Evolutionary conservation across 2,113 vertebrate genomes (phyloP).

Genomic region (Alethe diademata): DNA sequence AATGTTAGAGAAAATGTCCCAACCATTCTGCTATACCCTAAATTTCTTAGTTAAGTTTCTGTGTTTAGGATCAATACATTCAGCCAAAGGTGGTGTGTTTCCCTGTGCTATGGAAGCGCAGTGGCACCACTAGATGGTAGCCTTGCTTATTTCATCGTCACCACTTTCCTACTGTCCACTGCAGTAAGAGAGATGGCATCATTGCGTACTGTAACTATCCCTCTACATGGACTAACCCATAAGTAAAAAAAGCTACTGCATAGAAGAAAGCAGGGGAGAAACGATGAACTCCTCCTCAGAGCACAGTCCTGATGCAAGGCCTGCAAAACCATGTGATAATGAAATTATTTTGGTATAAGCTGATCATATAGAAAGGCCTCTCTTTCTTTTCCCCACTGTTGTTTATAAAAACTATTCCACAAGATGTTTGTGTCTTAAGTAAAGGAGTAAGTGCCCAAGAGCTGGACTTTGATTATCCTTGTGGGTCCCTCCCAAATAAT

Average conservation of each 20-base stretch:
- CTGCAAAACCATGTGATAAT: background rate
- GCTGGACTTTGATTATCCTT: background rate
- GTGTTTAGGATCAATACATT: background rate
- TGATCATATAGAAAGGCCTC: background rate
- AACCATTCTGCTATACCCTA: background rate
- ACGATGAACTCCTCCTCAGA: background rate
- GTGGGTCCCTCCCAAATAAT: background rate
- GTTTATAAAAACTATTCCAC: background rate
- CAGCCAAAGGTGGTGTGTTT: background rate
- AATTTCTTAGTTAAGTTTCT: background rate
- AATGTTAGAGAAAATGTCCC: background rate
- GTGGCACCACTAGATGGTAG: slow-evolving; percentile 57
- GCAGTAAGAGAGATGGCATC: background rate
- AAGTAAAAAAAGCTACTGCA: background rate
- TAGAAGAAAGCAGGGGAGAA: background rate
- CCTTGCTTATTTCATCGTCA: background rate
- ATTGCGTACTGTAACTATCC: accelerated
- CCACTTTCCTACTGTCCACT: background rate
- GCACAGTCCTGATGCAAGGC: too few species aligned
- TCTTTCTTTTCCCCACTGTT: background rate
- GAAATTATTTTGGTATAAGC: background rate
- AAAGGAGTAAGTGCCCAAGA: background rate
- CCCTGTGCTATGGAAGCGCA: background rate
- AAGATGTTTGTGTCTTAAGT: background rate
- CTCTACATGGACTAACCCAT: background rate